Evolutionary conservation across 35 echinoderm and acorn worm genomes (phyloP).

Genomic region (Diadema setosum): DNA sequence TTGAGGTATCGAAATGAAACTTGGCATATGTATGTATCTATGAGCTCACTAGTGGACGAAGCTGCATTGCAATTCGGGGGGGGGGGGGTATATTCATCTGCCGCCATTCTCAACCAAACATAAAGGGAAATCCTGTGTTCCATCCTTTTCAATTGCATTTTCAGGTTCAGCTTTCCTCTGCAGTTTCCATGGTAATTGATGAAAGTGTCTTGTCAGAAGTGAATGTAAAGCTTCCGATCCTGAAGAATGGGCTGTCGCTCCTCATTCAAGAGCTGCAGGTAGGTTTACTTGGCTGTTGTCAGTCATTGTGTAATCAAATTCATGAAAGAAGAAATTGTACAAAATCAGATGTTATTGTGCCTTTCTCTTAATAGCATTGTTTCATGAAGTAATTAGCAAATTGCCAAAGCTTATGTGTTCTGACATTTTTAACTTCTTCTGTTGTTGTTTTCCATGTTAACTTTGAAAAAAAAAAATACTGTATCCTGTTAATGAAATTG

Average conservation of each 20-base stretch:
- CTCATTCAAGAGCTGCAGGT: constrained; percentile 12
- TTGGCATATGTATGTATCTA: too few relatives aligned
- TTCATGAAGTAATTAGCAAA: background rate
- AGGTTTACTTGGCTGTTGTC: background rate
- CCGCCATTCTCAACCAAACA: too few relatives aligned
- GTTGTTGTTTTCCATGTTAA: background rate
- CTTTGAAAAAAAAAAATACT: background rate
- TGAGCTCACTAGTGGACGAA: too few relatives aligned
- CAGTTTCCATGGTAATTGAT: background rate
- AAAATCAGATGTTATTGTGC: background rate
- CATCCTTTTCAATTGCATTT: background rate
- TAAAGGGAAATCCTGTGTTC: too few relatives aligned
- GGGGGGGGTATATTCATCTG: too few relatives aligned
- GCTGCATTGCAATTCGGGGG: too few relatives aligned
- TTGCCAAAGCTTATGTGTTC: background rate
- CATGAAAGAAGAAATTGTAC: background rate
- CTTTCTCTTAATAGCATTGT: background rate
- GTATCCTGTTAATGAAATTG: too few relatives aligned
- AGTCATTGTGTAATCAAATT: background rate
- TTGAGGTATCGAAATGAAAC: too few relatives aligned
- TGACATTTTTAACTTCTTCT: background rate
- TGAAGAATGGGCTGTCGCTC: background rate
- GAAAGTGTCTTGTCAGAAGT: background rate
- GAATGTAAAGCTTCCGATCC: background rate
- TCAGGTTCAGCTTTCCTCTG: background rate